Conservation (phyloP, 2,113 vertebrate genomes). For the Sminthopsis crassicaudata region DNA sequence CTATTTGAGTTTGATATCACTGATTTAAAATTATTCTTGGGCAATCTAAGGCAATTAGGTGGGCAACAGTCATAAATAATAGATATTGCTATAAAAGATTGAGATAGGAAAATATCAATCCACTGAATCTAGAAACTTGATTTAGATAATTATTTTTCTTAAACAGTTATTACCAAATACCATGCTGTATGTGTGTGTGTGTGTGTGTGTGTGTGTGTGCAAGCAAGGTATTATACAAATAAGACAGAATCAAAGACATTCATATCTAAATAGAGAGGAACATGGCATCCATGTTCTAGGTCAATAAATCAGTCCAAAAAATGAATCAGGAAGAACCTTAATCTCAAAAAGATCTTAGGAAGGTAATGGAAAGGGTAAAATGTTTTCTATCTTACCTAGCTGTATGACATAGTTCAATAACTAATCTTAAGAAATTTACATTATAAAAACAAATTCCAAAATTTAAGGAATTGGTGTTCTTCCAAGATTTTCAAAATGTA, state of each 20-base stretch:
- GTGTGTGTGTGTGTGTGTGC: not conserved
- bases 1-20: not conserved
- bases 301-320: not conserved
- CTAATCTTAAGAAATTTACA: not conserved
- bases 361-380: not conserved
- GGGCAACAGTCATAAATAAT: not conserved
- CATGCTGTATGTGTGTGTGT: not conserved
- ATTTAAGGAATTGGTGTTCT: not conserved
- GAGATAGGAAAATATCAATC: not conserved
- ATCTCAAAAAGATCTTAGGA: not conserved
- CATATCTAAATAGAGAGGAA: accelerated
- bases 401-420: not conserved
- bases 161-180: not conserved
- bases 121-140: not conserved
- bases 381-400: not conserved
- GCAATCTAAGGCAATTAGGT: not conserved
- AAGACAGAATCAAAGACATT: not conserved
- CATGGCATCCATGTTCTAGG: not conserved
- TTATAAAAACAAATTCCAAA: not conserved
- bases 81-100: not conserved
- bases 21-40: not conserved
- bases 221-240: not conserved
- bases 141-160: not conserved
- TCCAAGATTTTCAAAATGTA: not conserved
- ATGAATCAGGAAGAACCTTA: not conserved